Percentiles rank a stretch among this genome's conserved stretches.
Evolutionary conservation across 2,888 invertebrate genomes (phyloP).

Genomic region (Deroplatys truncata): DNA sequence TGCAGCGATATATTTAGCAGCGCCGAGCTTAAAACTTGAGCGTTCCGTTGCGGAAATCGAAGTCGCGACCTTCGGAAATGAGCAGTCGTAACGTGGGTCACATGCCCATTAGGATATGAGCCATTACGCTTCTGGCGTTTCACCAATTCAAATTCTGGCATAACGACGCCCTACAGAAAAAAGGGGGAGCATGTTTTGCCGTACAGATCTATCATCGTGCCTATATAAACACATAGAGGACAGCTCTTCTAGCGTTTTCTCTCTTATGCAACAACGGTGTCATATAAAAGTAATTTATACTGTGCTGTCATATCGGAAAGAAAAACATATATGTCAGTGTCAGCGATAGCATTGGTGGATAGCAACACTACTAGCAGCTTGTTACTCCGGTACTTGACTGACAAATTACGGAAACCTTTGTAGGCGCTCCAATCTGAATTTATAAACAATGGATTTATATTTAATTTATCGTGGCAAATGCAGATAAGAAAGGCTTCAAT

Average conservation of each 20-base stretch:
- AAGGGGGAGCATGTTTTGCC: background rate
- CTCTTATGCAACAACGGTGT: background rate
- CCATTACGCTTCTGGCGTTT: background rate
- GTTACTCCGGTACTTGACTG: background rate
- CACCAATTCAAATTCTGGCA: background rate
- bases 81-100: background rate
- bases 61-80: background rate
- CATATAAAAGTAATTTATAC: constrained; percentile 7
- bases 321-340: constrained; percentile 8
- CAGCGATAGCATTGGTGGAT: background rate
- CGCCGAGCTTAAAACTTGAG: background rate
- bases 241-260: background rate
- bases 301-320: constrained; percentile 4
- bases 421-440: background rate
- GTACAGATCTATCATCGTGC: background rate
- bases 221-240: background rate
- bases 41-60: background rate
- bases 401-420: background rate
- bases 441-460: background rate
- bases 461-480: background rate
- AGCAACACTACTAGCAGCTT: background rate
- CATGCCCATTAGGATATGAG: background rate
- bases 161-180: background rate
- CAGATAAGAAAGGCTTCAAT: background rate
- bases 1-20: background rate